phyloP scores from a whole-genome alignment of 1,140 invertebrate genomes.

The Aradophagus sp. region DNA sequence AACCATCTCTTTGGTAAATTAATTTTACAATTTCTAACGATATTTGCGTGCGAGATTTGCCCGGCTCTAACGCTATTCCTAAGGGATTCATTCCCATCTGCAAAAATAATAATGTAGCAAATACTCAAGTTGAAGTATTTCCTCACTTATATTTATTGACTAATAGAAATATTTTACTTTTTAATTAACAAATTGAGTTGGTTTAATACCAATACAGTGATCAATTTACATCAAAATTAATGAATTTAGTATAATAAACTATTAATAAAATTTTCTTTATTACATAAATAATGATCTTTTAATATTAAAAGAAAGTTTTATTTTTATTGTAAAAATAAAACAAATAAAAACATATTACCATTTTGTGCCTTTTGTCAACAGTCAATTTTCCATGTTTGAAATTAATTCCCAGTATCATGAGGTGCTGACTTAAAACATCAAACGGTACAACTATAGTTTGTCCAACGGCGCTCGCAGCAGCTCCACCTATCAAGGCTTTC shows the following conservation, averaged over 20 bases:
- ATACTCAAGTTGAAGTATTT: too few species aligned
- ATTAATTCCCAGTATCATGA: constrained; percentile 92
- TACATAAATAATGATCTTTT: too few species aligned
- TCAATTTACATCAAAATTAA: too few species aligned
- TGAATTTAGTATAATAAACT: too few species aligned
- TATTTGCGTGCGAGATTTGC: constrained; percentile 79
- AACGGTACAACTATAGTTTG: constrained; percentile 98
- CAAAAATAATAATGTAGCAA: too few species aligned
- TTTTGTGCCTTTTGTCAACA: constrained; percentile 63
- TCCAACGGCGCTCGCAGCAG: constrained; percentile 91
- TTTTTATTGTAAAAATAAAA: too few species aligned
- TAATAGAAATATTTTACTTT: too few species aligned
- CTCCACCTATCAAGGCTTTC: constrained; percentile 87
- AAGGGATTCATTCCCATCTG: constrained; percentile 81
- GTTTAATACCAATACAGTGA: too few species aligned
- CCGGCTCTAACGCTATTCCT: constrained; percentile 78
- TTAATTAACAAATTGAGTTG: too few species aligned
- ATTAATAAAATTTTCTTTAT: too few species aligned
- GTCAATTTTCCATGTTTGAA: constrained; percentile 73
- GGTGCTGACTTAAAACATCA: constrained; percentile 96
- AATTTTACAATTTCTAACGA: constrained; percentile 81
- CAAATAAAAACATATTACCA: constrained; percentile 16
- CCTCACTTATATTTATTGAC: too few species aligned
- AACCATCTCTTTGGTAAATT: constrained; percentile 87
- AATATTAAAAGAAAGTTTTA: too few species aligned